Evolutionary conservation across 2,113 vertebrate genomes (phyloP).

Genomic region (Ginglymostoma cirratum): DNA sequence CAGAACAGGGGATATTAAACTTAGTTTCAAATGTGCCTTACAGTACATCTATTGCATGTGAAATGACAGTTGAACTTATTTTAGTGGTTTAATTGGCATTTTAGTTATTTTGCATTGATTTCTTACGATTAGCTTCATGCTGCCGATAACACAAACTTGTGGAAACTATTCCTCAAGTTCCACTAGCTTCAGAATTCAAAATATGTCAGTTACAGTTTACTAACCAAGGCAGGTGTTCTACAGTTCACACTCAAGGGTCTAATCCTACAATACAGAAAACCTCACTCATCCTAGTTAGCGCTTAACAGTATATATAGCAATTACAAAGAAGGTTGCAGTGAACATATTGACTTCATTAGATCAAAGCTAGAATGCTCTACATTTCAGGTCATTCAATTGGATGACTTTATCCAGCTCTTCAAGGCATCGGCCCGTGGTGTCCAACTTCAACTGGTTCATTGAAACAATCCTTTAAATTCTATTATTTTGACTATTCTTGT

Average conservation of each 20-base stretch:
- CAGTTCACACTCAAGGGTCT: neutral
- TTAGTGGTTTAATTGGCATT: constrained; percentile 8
- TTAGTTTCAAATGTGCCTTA: constrained; percentile 2
- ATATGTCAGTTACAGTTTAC: neutral
- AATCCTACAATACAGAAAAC: neutral
- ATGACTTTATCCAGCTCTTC: neutral
- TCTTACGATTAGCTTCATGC: neutral
- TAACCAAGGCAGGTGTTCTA: neutral
- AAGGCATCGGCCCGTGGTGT: neutral
- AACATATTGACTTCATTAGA: neutral
- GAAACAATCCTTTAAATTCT: neutral
- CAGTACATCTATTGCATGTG: neutral
- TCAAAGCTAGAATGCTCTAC: neutral
- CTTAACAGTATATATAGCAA: neutral
- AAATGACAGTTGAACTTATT: neutral
- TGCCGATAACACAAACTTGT: neutral
- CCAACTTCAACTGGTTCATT: neutral
- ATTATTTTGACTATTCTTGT: neutral
- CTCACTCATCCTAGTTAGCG: neutral
- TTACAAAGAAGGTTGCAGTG: neutral
- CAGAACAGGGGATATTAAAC: constrained; percentile 26
- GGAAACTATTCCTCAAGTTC: neutral
- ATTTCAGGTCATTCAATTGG: neutral
- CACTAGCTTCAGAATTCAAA: neutral
- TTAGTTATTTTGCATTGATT: neutral